Evolutionary conservation across 2,888 invertebrate genomes (phyloP).

Genomic region (Ophioninae sp.): DNA sequence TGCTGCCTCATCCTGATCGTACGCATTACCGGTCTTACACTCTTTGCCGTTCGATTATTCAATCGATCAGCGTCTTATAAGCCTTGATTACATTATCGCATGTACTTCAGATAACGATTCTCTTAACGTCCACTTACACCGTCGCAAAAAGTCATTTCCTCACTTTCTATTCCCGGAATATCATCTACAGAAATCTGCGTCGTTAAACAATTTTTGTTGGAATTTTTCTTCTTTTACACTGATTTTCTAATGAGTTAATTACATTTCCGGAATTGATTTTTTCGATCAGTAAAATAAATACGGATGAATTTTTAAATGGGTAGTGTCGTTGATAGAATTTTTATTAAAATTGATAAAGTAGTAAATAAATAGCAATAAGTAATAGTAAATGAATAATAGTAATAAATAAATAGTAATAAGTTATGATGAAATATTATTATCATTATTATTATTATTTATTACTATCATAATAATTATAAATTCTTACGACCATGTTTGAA

Average conservation of each 20-base stretch:
- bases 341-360: not conserved
- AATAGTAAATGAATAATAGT: not conserved
- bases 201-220: not conserved
- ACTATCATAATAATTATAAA: no score
- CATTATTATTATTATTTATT: no score
- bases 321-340: not conserved
- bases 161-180: constrained; percentile 30
- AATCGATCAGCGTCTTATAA: constrained; percentile 26
- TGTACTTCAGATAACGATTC: constrained; percentile 19
- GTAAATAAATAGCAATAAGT: not conserved
- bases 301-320: not conserved
- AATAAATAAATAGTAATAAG: no score
- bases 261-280: no score
- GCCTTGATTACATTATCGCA: constrained; percentile 17
- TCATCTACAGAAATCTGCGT: not conserved
- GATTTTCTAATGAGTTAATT: no score
- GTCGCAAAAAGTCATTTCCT: not conserved
- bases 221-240: no score
- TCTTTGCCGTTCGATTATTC: constrained; percentile 43
- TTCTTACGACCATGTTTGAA: no score
- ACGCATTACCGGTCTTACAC: constrained; percentile 40
- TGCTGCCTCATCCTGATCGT: constrained; percentile 29
- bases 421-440: no score
- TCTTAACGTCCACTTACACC: no score
- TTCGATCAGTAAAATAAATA: not conserved